These are phyloP conservation scores for Philereme transversata DNA, from an alignment of 2,888 invertebrate genomes.

Conservation along the genomic window DNA sequence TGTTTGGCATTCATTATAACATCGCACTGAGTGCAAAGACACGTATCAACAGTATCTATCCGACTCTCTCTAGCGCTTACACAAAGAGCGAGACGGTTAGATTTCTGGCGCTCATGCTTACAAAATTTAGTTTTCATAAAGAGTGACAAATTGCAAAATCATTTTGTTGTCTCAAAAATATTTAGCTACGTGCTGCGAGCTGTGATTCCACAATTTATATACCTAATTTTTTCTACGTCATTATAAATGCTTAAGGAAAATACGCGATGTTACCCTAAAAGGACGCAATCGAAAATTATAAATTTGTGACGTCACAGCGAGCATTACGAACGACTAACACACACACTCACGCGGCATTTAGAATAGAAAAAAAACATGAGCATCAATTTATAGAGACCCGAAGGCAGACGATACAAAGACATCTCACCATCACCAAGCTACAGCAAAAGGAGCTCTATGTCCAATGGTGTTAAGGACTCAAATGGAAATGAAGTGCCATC, in stretches of 20 bases:
- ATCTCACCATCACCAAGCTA: constrained; percentile 65
- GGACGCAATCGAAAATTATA: background rate
- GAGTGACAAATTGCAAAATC: constrained; percentile 29
- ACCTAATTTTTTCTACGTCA: background rate
- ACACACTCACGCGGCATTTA: constrained; percentile 70
- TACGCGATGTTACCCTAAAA: background rate
- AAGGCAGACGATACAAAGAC: constrained; percentile 76
- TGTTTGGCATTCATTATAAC: constrained; percentile 42
- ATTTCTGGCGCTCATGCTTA: constrained; percentile 34
- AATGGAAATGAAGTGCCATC: constrained; percentile 85
- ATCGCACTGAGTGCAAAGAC: constrained; percentile 40
- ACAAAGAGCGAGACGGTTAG: constrained; percentile 18
- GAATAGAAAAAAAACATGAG: constrained; percentile 58
- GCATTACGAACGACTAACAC: constrained; percentile 78
- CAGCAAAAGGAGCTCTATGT: constrained; percentile 68
- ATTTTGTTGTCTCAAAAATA: constrained; percentile 25
- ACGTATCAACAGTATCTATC: constrained; percentile 27
- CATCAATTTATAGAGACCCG: constrained; percentile 72
- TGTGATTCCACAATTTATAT: constrained; percentile 16
- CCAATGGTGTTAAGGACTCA: constrained; percentile 80
- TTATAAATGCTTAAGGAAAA: constrained; percentile 7
- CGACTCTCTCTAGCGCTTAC: constrained; percentile 15
- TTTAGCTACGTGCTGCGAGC: constrained; percentile 32
- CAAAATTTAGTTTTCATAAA: constrained; percentile 37
- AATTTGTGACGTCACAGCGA: constrained; percentile 46